phyloP scores from a whole-genome alignment of 2,113 vertebrate genomes.

The Sula dactylatra region DNA sequence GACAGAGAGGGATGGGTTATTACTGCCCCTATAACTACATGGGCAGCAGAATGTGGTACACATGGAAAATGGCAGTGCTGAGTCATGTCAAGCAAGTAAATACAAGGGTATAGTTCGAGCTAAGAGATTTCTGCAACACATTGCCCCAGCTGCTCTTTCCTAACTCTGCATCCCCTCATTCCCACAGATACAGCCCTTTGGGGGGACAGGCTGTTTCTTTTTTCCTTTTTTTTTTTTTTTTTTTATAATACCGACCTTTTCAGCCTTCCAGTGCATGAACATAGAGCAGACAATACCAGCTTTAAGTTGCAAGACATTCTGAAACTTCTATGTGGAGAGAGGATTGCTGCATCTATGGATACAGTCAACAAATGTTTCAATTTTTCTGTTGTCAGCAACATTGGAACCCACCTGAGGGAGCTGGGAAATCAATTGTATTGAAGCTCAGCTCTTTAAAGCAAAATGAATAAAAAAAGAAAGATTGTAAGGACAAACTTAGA shows the following conservation, averaged over 20 bases:
- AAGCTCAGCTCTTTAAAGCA: neutral
- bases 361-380: neutral
- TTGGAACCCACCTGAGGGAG: neutral
- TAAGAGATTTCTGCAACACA: neutral
- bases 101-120: neutral
- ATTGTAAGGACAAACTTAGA: neutral
- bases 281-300: neutral
- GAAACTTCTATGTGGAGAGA: neutral
- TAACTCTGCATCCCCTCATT: neutral
- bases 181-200: neutral
- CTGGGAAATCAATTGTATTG: neutral
- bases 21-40: neutral
- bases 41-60: neutral
- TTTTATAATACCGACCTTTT: neutral
- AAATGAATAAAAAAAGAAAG: neutral
- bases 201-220: no score
- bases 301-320: neutral
- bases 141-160: neutral
- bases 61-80: neutral
- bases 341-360: neutral
- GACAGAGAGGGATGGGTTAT: neutral
- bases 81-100: neutral
- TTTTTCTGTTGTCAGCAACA: constrained; percentile 9
- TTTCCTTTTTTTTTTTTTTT: no score
- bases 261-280: neutral